A percentile compares a stretch with the other conserved stretches of the same genome.
These are phyloP conservation scores for Camelus bactrianus DNA, from an alignment of 2,113 vertebrate species.

Conservation along the genomic window DNA sequence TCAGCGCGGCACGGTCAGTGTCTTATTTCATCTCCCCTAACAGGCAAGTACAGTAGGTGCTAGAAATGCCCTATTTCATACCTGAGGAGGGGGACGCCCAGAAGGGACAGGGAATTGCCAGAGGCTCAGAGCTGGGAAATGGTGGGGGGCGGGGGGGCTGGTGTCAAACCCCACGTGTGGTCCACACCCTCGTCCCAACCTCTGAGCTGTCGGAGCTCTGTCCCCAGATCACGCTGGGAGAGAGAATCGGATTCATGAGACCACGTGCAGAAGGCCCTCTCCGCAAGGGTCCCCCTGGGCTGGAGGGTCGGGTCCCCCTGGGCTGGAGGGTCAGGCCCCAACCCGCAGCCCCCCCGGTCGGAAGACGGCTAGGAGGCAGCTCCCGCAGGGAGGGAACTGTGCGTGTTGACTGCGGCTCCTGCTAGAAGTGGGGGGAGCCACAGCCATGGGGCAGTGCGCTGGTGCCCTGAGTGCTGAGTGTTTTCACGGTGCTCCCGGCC, in stretches of 20 bases:
- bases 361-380: neutral
- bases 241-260: neutral
- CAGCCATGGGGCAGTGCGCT: rapidly evolving
- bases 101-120: neutral
- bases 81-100: neutral
- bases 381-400: neutral
- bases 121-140: neutral
- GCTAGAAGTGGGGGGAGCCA: neutral
- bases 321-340: neutral
- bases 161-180: neutral
- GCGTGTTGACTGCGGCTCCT: neutral
- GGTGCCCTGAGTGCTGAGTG: rapidly evolving
- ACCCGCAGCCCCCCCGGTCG: neutral
- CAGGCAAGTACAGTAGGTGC: rapidly evolving
- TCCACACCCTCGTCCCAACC: neutral
- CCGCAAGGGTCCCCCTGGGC: neutral
- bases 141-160: neutral
- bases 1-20: neutral
- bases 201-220: neutral
- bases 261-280: neutral
- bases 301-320: neutral
- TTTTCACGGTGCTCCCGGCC: neutral
- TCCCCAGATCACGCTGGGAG: too few species aligned
- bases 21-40: neutral
- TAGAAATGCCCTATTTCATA: neutral